Base-by-base conservation (phyloP, 2,797 vertebrate species). In the Pitangus sulphuratus region DNA sequence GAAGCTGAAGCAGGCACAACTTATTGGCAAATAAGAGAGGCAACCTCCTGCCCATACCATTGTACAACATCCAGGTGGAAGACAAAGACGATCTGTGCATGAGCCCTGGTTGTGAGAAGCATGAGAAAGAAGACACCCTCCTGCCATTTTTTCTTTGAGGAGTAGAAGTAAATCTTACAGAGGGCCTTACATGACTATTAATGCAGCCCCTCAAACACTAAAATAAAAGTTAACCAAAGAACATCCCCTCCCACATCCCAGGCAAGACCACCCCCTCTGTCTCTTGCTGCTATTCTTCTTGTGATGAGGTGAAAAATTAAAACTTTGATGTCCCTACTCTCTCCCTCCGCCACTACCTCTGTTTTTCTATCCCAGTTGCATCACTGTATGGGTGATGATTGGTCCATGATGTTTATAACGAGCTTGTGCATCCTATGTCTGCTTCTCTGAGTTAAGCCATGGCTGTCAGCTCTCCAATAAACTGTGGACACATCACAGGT, bases 1-100 rank as follows among this genome's bases (percentile, higher is more conserved):
- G 96, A 96, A 97, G 91, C 65, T 89, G 78, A 90, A 78, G 87
- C 50, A 87, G 91, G 45, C 40, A 85, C 14, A 62, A 54, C 65
- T 95, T 92, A 87, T 82, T 75, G 78, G 56, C 58, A 97, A 91
- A 76, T 39, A 79, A 72, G 88, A 79, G 53, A 68, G 15, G 30
- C 0, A 0, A 40, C 31, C 33, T 93, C 77, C 70, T 51, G 82
- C 30, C 62, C 62, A 58, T 25, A 42, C 26, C 40, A 15, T 19
- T 62, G 25, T 56, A 47, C 58, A 60, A 25, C 39, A 47, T 30
- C 57, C 48, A 78, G 19, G 24, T 44, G 25, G 62, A 76, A 74
- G 48, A 64, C 60, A 87, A 93, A 91, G 85, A 35, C 0, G 2
- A 21, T 61, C 37, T 57, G 24, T 76, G 48, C 28, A 13, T 4